phyloP scores from a whole-genome alignment of 2,113 vertebrate genomes.

The Rhegmatorhina hoffmannsi region DNA sequence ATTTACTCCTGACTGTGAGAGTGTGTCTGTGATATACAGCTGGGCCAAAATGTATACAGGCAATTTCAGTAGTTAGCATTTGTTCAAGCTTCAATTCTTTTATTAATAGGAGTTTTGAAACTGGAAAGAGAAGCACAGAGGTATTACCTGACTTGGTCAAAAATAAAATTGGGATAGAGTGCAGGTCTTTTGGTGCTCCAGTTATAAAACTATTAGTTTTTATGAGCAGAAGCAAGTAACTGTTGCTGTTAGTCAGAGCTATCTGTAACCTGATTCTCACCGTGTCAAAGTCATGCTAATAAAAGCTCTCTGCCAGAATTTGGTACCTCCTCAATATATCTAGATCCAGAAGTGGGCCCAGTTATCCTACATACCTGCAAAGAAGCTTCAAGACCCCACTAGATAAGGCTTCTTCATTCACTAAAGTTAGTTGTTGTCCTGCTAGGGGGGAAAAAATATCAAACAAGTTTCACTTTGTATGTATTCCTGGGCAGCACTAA shows the following conservation, averaged over 20 bases:
- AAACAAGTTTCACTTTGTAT: slow-evolving; percentile 10
- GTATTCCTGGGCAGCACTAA: slow-evolving; percentile 6
- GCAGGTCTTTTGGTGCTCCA: not conserved
- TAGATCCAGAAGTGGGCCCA: not conserved
- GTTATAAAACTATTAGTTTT: not conserved
- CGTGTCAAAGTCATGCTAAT: not conserved
- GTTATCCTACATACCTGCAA: not conserved
- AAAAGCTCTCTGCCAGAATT: not conserved
- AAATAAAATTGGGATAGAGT: not conserved
- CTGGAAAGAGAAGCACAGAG: not conserved
- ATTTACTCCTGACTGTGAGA: not conserved
- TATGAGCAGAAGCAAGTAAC: not conserved
- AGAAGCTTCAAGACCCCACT: not conserved
- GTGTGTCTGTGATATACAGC: not conserved
- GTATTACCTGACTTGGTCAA: not conserved
- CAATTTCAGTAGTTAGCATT: not conserved
- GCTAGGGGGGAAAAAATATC: not conserved
- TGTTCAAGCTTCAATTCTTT: not conserved
- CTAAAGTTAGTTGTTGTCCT: not conserved
- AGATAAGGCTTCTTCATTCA: not conserved
- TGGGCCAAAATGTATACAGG: not conserved
- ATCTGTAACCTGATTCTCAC: not conserved
- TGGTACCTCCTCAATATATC: not conserved
- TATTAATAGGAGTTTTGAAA: not conserved
- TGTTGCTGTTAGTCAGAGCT: not conserved